These are phyloP conservation scores for Kradibia gibbosae DNA, from an alignment of 1,140 invertebrate species.

Conservation along the genomic window DNA sequence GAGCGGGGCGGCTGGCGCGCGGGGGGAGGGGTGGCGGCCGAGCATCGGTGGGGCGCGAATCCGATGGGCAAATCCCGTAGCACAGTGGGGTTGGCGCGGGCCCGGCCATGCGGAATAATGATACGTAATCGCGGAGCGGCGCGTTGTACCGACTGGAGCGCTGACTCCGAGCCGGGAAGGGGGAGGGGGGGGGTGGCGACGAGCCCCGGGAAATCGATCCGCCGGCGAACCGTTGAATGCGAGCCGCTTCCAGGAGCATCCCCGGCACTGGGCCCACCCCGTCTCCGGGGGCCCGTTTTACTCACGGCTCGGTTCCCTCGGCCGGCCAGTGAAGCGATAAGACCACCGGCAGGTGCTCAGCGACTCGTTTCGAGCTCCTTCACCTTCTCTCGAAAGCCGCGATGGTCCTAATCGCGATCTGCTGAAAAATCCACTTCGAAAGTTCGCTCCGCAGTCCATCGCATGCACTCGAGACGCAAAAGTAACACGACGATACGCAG, in stretches of 20 bases:
- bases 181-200: constrained; percentile 30
- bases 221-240: too few relatives aligned
- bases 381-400: too few relatives aligned
- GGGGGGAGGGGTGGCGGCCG: background rate
- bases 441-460: too few relatives aligned
- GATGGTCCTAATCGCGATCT: too few relatives aligned
- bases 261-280: background rate
- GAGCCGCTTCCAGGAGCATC: background rate
- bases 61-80: constrained; percentile 59
- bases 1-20: background rate
- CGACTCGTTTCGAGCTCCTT: background rate
- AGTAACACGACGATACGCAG: too few relatives aligned
- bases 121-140: constrained; percentile 63
- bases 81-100: constrained; percentile 54
- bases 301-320: background rate
- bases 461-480: too few relatives aligned
- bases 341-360: too few relatives aligned
- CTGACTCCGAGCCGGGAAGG: background rate
- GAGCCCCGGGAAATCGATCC: constrained; percentile 18
- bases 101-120: constrained; percentile 65
- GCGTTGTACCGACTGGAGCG: background rate
- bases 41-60: constrained; percentile 23
- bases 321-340: too few relatives aligned
- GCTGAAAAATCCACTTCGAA: too few relatives aligned
- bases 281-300: background rate